Evolutionary conservation across 2,113 vertebrate genomes (phyloP).

Genomic region (Pycnonotus jocosus): DNA sequence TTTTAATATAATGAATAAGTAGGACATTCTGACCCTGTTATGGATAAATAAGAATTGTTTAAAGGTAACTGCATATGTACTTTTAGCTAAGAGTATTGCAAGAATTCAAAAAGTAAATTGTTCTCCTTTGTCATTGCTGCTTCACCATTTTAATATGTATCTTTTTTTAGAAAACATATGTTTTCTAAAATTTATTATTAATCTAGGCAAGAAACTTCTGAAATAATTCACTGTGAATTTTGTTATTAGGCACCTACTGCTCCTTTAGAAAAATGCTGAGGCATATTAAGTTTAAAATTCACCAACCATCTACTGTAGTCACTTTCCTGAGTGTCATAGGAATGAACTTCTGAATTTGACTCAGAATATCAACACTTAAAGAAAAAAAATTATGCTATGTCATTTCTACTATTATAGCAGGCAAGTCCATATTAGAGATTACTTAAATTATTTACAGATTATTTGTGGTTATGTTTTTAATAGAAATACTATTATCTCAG

Average conservation of each 20-base stretch:
- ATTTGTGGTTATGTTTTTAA: not conserved
- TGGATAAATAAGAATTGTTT: not conserved
- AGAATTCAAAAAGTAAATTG: not conserved
- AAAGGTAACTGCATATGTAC: not conserved
- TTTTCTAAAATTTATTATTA: not conserved
- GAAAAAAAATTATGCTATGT: not conserved
- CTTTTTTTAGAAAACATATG: not conserved
- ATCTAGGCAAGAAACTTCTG: not conserved
- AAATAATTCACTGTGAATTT: not conserved
- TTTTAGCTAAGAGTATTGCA: not conserved
- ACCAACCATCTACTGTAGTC: not conserved
- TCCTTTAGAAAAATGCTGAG: not conserved
- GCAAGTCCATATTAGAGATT: not conserved
- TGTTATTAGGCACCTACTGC: not conserved
- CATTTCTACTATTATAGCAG: not conserved
- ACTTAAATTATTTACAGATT: not conserved
- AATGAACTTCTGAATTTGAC: not conserved
- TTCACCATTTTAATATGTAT: not conserved
- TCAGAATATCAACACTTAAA: not conserved
- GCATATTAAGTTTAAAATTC: not conserved
- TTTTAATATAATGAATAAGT: conserved; percentile 6
- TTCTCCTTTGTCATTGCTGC: not conserved
- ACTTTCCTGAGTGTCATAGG: not conserved
- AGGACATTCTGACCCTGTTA: not conserved
- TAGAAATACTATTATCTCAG: not conserved